Conservation (phyloP, 2,797 vertebrate species). For the Schizothorax lantsangensis region DNA sequence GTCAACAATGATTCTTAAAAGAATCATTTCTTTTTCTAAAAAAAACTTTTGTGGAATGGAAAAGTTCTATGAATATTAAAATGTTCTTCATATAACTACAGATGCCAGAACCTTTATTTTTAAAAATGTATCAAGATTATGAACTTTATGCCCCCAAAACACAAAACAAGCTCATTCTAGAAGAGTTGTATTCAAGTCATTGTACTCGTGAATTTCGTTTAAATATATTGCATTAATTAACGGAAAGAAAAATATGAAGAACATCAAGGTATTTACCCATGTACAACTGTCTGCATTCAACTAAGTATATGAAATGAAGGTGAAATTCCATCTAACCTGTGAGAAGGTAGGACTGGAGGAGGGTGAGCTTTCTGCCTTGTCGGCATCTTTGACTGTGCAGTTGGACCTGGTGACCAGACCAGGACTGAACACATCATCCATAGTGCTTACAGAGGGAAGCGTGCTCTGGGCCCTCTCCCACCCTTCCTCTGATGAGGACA, state of each 20-base stretch:
- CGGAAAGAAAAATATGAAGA: neutral
- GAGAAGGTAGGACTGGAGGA: constrained; percentile 77
- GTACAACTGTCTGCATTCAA: neutral
- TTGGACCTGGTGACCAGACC: constrained; percentile 72
- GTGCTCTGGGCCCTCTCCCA: constrained; percentile 83
- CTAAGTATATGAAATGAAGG: neutral
- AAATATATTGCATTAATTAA: neutral
- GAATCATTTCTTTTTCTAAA: neutral
- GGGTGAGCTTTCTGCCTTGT: constrained; percentile 63
- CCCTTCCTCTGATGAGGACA: constrained; percentile 68
- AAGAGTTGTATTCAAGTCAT: neutral
- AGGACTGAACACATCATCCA: constrained; percentile 81
- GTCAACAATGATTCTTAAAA: neutral
- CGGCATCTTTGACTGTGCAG: constrained; percentile 53
- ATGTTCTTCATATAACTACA: neutral
- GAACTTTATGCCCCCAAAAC: too few relatives aligned
- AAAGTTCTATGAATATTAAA: neutral
- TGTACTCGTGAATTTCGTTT: neutral
- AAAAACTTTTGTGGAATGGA: neutral
- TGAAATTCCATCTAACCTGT: constrained; percentile 77
- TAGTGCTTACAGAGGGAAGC: constrained; percentile 73
- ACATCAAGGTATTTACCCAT: neutral
- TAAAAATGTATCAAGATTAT: neutral
- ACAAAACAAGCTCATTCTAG: too few relatives aligned
- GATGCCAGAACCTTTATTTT: neutral